Base-by-base conservation (phyloP, 2,113 vertebrate species). In the Camelus dromedarius region DNA sequence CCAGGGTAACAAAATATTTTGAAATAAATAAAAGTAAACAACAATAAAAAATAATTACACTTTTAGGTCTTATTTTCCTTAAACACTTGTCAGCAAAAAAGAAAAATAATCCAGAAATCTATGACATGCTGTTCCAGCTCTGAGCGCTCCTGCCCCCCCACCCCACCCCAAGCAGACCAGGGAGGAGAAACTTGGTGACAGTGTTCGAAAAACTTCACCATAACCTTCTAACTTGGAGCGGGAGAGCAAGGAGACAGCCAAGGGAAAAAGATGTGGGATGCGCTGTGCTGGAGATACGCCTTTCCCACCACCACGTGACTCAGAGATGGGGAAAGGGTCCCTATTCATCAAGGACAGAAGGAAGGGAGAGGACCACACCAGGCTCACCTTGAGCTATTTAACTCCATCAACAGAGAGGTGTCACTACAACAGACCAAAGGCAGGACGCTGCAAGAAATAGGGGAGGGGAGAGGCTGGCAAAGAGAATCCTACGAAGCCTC, bases 61-160 rank as follows among this genome's bases (percentile, higher is more conserved):
- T 32, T n/a, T 86, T 35, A 52, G 60, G 9, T 42, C 72, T 75
- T 86, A 67, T 48, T 75, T 92, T 94, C 84, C 50, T 85, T 54
- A 92, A 94, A 94, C 14, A 42, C 8, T n/a, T 80, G 46, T 89
- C 13, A 64, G 38, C n/a, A 76, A 76, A 52, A 85, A 86, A 81
- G 22, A 73, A 35, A 48, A 76, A 85, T n/a, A 66, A 15, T 80
- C n/a, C 24, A 80, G 79, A 92, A 77, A 72, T 88, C 82, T 91
- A 19, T 70, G 54, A 85, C 18, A 46, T 30, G 10, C 48, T 56
- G 5, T 48, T 52, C 28, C 58, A 56, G 19, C 24, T 54, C 24
- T 64, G 94, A 75, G 14, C 73, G 69, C 19, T 86, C 38, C 87
- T 58, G 24, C 18, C 42, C 13, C 30, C 22, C 38, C 35, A 35